phyloP scores from a whole-genome alignment of 1,140 invertebrate genomes.

The Rhynchophorus ferrugineus region DNA sequence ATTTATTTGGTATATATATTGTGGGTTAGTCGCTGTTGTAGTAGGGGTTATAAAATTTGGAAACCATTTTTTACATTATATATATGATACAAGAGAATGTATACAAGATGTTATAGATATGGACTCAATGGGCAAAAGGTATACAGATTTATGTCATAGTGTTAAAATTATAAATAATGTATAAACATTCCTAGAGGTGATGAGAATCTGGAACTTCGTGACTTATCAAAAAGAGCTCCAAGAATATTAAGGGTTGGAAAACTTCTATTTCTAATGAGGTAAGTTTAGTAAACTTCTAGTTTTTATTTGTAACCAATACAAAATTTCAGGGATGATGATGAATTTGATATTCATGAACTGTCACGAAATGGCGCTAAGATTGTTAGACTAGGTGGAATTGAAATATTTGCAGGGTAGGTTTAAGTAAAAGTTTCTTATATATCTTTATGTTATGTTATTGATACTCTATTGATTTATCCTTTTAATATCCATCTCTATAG shows the following conservation, averaged over 20 bases:
- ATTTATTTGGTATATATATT: slow-evolving; percentile 82
- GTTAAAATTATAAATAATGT: no score
- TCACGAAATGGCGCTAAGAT: slow-evolving; percentile 25
- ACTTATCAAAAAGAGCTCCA: not conserved
- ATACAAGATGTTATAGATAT: slow-evolving; percentile 50
- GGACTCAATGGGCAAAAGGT: not conserved
- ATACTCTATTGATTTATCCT: not conserved
- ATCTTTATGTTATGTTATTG: not conserved
- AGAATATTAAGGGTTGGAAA: not conserved
- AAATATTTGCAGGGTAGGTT: slow-evolving; percentile 15
- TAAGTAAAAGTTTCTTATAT: not conserved
- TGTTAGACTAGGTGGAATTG: slow-evolving; percentile 8
- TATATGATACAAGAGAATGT: slow-evolving; percentile 92
- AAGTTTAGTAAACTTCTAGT: not conserved
- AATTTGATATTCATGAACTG: slow-evolving; percentile 77
- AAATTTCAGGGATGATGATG: slow-evolving; percentile 57
- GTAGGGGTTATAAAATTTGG: slow-evolving; percentile 80
- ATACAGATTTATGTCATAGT: not conserved
- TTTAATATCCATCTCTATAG: slow-evolving; percentile 39
- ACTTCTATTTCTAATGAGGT: not conserved
- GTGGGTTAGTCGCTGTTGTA: slow-evolving; percentile 67
- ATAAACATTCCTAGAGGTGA: not conserved
- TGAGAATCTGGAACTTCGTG: not conserved
- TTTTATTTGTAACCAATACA: not conserved
- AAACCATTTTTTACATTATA: slow-evolving; percentile 86